Percentiles rank a stretch among this genome's conserved stretches.
phyloP scores from a whole-genome alignment of 2,113 vertebrate genomes.

The Ardeotis arabs region DNA sequence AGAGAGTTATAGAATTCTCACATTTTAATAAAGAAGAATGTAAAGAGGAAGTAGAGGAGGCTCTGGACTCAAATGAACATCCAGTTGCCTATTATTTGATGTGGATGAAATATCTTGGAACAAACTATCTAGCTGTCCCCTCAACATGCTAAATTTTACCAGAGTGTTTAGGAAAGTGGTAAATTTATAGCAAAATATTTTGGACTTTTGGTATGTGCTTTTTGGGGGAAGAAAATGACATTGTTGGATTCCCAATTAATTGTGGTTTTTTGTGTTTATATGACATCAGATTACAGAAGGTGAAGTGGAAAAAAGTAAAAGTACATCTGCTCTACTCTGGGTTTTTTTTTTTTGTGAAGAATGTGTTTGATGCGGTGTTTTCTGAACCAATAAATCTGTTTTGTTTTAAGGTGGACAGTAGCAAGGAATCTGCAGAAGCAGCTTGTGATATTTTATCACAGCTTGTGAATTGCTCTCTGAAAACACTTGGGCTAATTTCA shows the following conservation, averaged over 20 bases:
- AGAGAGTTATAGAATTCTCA: neutral
- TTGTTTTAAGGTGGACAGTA: constrained; percentile 91
- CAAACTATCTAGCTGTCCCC: neutral
- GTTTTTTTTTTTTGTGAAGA: neutral
- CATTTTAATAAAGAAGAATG: neutral
- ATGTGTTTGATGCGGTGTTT: neutral
- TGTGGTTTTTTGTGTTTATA: neutral
- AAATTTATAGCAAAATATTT: neutral
- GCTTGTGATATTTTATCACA: constrained; percentile 95
- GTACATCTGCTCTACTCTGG: neutral
- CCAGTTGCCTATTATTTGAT: neutral
- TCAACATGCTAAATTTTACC: neutral
- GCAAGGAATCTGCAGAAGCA: constrained; percentile 94
- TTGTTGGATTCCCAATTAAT: neutral
- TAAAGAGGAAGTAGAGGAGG: neutral
- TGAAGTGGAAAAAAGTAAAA: neutral
- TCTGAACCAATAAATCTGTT: neutral
- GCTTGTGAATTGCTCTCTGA: constrained; percentile 93
- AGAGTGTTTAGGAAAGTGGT: neutral
- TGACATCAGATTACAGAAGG: neutral
- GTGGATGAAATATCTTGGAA: neutral
- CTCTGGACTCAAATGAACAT: neutral
- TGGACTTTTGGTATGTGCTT: neutral
- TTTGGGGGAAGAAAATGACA: neutral
- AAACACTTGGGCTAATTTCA: constrained; percentile 95